Percentiles rank a stretch among this genome's conserved stretches.
Evolutionary conservation across 2,797 vertebrate species (phyloP).

Genomic region (Protonibea diacanthus): DNA sequence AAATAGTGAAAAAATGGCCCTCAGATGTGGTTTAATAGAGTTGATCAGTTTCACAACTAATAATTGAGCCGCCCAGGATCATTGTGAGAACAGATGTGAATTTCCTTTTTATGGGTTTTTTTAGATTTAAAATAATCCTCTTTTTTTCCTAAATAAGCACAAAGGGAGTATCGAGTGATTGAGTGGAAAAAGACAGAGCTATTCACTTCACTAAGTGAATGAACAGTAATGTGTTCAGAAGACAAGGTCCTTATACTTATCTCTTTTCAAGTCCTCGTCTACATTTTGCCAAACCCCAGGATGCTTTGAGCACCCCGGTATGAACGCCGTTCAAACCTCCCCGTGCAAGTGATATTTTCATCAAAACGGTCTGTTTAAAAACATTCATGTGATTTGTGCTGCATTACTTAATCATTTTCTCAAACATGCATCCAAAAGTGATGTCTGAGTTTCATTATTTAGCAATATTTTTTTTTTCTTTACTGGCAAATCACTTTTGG

Average conservation of each 20-base stretch:
- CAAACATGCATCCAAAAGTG: constrained; percentile 23
- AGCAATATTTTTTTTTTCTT: constrained; percentile 10
- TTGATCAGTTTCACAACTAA: constrained; percentile 38
- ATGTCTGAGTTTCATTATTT: constrained; percentile 17
- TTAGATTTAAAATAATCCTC: constrained; percentile 53
- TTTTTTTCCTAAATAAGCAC: constrained; percentile 44
- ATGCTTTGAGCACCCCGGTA: background rate
- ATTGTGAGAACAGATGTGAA: constrained; percentile 62
- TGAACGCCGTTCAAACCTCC: constrained; percentile 33
- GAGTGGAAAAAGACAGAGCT: constrained; percentile 27
- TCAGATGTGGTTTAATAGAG: background rate
- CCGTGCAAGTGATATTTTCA: constrained; percentile 36
- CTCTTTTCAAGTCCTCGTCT: constrained; percentile 40
- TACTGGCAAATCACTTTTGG: constrained; percentile 17
- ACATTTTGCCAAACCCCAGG: constrained; percentile 37
- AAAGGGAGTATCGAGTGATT: constrained; percentile 63
- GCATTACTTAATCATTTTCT: constrained; percentile 18
- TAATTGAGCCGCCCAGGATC: constrained; percentile 36
- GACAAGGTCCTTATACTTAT: constrained; percentile 29
- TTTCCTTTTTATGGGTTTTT: constrained; percentile 49
- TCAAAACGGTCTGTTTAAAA: constrained; percentile 36
- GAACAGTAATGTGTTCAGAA: constrained; percentile 56
- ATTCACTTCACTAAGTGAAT: constrained; percentile 60
- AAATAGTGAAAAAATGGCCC: background rate
- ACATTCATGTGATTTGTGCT: constrained; percentile 14